phyloP scores from a whole-genome alignment of 2,888 invertebrate species.

The Polydesmus complanatus region DNA sequence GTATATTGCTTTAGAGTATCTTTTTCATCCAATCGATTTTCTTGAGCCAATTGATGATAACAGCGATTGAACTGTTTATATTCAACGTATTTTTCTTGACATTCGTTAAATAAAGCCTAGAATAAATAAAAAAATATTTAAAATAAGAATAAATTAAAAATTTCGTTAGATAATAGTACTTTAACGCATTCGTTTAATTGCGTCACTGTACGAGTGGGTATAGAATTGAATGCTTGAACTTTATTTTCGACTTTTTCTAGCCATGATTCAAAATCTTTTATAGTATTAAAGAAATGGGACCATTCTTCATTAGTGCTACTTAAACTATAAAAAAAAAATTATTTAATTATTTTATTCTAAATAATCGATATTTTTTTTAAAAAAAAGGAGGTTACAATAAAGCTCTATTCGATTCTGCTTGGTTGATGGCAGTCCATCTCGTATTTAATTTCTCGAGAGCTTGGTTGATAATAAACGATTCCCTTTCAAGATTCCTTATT shows the following conservation, averaged over 20 bases:
- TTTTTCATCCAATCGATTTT: slow-evolving; percentile 2
- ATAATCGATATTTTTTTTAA: not conserved
- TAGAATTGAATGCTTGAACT: not conserved
- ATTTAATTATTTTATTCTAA: too few relatives aligned
- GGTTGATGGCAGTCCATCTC: slow-evolving; percentile 15
- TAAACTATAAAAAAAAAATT: not conserved
- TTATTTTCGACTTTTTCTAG: not conserved
- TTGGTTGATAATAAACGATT: slow-evolving; percentile 7
- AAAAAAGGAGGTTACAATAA: too few relatives aligned
- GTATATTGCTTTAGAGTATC: not conserved
- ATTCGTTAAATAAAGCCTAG: slow-evolving; percentile 1
- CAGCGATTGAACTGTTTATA: slow-evolving; percentile 4
- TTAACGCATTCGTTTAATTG: not conserved
- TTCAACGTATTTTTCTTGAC: not conserved
- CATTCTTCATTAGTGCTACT: not conserved
- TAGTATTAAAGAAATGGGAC: not conserved
- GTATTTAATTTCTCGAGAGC: slow-evolving; percentile 10
- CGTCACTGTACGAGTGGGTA: not conserved
- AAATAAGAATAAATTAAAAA: not conserved
- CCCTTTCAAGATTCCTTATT: slow-evolving; percentile 4
- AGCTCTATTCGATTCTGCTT: not conserved
- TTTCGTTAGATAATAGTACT: not conserved
- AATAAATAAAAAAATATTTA: not conserved
- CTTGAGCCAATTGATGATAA: slow-evolving; percentile 10
- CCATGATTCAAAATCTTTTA: not conserved